Base-by-base conservation (phyloP, 2,113 vertebrate species). In the Grallaria varia region DNA sequence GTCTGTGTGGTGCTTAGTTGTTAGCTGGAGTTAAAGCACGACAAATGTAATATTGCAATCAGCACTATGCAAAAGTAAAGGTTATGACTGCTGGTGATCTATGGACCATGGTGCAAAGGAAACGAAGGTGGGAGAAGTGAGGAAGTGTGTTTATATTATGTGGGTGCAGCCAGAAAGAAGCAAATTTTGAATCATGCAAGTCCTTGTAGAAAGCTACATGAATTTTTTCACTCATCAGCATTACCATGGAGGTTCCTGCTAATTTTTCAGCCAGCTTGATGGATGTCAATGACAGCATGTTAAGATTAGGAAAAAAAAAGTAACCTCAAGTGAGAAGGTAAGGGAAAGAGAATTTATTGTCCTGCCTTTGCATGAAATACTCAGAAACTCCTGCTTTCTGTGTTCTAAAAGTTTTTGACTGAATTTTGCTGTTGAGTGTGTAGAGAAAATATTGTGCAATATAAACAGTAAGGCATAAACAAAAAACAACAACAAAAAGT, bases 11-110 rank as follows among this genome's bases (percentile, higher is more conserved):
- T 64, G 14, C 35, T 56, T 27, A 42, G 11, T 5, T 72, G 13
- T 11, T 6, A 50, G 6, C 1, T 37, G 27, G 14, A 3, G 6
- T 58, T 33, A 72, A 66, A 72, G 5, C 17, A 33, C 1, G 0
- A 17, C 22, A 50, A 64, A 71, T 64, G 2, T 0, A 1, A 30
- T 58, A 44, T 8, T 55, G 8, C 18, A 44, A 6, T 35, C 16
- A 64, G 8, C 14, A 23, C 6, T 39, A 18, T 44, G 7, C 12
- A 37, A 73, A 68, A 77, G 12, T 21, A 50, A 76, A 72, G 4
- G 4, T 44, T 40, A 9, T 75, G 4, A 17, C 76, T 77, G 23
- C 10, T 81, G 33, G 6, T 73, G 23, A 47, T 47, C 17, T 49
- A 9, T 59, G 20, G 8, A 33, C 18, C 42, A 37, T 28, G 27